Evolutionary conservation across 1,140 invertebrate species (phyloP).

Genomic region (Pomphorhynchus laevis): DNA sequence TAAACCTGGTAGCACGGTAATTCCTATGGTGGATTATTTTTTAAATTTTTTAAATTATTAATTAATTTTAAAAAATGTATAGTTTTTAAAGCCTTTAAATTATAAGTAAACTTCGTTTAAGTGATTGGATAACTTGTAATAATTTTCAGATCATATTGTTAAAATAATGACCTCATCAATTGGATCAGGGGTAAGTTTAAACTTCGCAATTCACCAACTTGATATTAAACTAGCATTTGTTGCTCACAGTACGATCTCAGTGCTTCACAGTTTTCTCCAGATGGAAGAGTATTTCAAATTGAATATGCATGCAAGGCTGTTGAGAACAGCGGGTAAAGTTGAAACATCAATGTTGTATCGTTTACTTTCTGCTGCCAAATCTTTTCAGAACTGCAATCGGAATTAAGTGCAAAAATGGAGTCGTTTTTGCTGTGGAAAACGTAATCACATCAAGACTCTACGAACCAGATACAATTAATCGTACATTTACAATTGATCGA

Average conservation of each 20-base stretch:
- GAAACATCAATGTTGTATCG: constrained; percentile 1
- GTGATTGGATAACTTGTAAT: too few relatives aligned
- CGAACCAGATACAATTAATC: constrained; percentile 56
- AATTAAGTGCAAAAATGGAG: constrained; percentile 61
- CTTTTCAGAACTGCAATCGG: constrained; percentile 46
- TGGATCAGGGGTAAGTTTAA: constrained; percentile 44
- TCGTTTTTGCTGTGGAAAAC: constrained; percentile 88
- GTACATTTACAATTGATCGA: constrained; percentile 62
- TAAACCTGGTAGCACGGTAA: too few relatives aligned
- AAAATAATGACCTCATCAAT: too few relatives aligned
- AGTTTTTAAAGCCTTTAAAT: too few relatives aligned
- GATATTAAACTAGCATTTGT: constrained; percentile 10
- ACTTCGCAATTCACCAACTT: background rate
- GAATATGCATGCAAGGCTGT: constrained; percentile 98
- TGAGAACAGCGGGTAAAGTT: constrained; percentile 58
- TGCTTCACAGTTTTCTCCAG: constrained; percentile 93
- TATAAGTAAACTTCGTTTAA: too few relatives aligned
- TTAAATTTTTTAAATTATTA: too few relatives aligned
- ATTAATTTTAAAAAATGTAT: too few relatives aligned
- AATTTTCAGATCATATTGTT: too few relatives aligned
- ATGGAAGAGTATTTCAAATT: constrained; percentile 89
- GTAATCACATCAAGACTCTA: constrained; percentile 78
- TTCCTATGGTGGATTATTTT: too few relatives aligned
- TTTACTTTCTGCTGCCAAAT: constrained; percentile 3
- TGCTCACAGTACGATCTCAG: constrained; percentile 66